Percentiles rank a stretch among this genome's conserved stretches.
phyloP scores from a whole-genome alignment of 2,888 invertebrate species.

The Xanthia icteritia region DNA sequence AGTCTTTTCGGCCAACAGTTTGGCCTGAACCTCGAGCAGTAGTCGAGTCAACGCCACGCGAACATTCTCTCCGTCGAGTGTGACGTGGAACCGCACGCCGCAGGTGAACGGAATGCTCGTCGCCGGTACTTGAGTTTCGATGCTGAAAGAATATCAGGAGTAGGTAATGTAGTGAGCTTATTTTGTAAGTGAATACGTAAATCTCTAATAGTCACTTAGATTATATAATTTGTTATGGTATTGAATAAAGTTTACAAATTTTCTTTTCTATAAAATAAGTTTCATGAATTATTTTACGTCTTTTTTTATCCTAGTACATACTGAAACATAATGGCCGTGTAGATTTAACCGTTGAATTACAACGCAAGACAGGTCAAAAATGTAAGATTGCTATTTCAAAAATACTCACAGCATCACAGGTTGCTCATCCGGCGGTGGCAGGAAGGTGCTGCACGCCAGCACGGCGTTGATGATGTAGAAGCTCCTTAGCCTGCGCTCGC shows the following conservation, averaged over 20 bases:
- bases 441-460: conserved; percentile 91
- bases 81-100: conserved; percentile 82
- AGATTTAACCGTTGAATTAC: not conserved
- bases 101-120: conserved; percentile 88
- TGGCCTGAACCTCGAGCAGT: conserved; percentile 91
- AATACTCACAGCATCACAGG: conserved; percentile 89
- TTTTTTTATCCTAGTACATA: too few relatives aligned
- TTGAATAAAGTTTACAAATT: not conserved
- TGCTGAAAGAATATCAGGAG: conserved; percentile 78
- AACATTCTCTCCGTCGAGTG: conserved; percentile 93
- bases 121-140: conserved; percentile 90
- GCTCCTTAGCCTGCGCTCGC: conserved; percentile 92
- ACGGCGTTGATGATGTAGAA: conserved; percentile 92
- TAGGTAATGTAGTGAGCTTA: not conserved
- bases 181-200: not conserved
- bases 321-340: not conserved
- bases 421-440: conserved; percentile 93
- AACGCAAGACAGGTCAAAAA: not conserved
- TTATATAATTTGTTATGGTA: not conserved
- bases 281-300: not conserved
- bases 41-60: conserved; percentile 91
- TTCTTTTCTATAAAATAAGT: not conserved
- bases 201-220: not conserved
- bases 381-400: not conserved
- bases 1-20: conserved; percentile 92